Base-by-base conservation (phyloP, 2,888 invertebrate species). In the Mesorhabditis spiculigera region DNA sequence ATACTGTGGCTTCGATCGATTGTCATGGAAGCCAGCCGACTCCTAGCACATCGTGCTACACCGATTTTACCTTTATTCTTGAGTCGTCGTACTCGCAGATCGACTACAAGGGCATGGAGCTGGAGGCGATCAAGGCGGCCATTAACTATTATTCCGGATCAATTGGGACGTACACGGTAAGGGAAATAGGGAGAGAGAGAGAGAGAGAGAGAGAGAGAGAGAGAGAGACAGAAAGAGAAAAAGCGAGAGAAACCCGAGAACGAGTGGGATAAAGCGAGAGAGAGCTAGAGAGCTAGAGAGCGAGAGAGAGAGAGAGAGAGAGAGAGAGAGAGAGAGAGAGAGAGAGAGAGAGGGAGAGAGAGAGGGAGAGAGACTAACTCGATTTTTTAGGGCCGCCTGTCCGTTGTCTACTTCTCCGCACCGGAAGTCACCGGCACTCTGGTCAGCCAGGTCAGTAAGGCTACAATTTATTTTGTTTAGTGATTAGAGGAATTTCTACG, bases 31-130 rank as follows among this genome's bases (percentile, higher is more conserved):
- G 10, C n/a, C 58, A 10, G 10, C 10, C 58, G 8, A 10, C 58
- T 13, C 58, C 58, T 2, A n/a, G n/a, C 58, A 50, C n/a, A n/a
- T 13, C 58, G n/a, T 50, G 58, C n/a, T 50, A 50, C 58, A 50
- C 58, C 58, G 58, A 50, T n/a, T 13, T 50, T n/a, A 50, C 58
- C n/a, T 50, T 50, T n/a, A 50, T 50, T n/a, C n/a, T 50, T n/a
- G 58, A 50, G 58, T 10, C 58, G 10, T 50, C 58, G 8, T 50
- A 50, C n/a, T 10, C 58, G 8, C n/a, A 10, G n/a, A 3, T 13
- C 8, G 58, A 10, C 58, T 13, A 13, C 10, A 10, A 50, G n/a
- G 58, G n/a, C 1, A 13, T 50, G 1, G 58, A 50, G n/a, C 58
- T 10, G 8, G 58, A 50, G n/a, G 58, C 58, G n/a, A 50, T 50